Conservation (phyloP, 2,113 vertebrate species). For the Felis chaus region DNA sequence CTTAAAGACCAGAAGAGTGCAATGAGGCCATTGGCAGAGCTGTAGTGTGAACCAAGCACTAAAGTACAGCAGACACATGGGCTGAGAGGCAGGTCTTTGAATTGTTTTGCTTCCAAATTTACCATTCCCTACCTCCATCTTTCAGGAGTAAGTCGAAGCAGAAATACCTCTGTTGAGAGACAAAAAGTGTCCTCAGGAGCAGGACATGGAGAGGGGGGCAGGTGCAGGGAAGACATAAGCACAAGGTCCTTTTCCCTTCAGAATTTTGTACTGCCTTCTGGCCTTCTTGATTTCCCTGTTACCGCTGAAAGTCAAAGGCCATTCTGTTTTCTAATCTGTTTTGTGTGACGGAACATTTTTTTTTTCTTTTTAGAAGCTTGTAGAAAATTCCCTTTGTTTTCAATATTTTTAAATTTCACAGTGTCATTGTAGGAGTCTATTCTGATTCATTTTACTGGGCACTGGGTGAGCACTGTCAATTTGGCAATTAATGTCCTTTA, state of each 20-base stretch:
- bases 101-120: not conserved
- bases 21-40: not conserved
- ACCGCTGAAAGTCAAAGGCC: not conserved
- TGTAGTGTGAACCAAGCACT: not conserved
- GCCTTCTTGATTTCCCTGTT: not conserved
- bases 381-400: not conserved
- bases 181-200: not conserved
- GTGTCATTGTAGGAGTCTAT: not conserved
- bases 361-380: not conserved
- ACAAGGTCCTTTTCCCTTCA: not conserved
- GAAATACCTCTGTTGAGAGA: not conserved
- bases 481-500: conserved; percentile 26
- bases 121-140: not conserved
- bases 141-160: not conserved
- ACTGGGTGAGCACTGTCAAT: not conserved
- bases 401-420: conserved; percentile 24
- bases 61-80: fast-evolving
- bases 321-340: not conserved
- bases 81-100: not conserved
- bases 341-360: not conserved
- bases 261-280: not conserved
- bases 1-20: not conserved
- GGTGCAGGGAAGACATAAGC: fast-evolving
- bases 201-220: fast-evolving
- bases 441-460: not conserved